Evolutionary conservation across 2,113 vertebrate species (phyloP).

Genomic region (Colinus virginianus): DNA sequence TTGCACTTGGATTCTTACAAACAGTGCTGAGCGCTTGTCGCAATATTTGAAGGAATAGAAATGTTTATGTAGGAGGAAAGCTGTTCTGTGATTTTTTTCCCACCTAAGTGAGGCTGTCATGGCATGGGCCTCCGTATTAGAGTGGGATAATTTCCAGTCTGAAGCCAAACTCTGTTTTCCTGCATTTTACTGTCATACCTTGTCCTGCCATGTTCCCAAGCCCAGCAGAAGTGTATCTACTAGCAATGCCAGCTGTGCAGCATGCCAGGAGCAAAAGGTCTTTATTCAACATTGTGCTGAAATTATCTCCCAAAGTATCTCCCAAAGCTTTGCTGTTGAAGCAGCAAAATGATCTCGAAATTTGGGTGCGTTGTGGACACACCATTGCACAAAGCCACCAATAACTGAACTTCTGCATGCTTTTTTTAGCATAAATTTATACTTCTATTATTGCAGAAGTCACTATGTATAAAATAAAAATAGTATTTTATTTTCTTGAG

Average conservation of each 20-base stretch:
- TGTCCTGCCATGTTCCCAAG: fast-evolving
- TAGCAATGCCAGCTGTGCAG: not conserved
- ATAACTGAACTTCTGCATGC: not conserved
- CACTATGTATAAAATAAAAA: not conserved
- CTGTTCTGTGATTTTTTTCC: not conserved
- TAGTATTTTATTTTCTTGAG: not conserved
- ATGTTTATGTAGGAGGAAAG: not conserved
- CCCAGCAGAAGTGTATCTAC: not conserved
- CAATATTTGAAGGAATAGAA: not conserved
- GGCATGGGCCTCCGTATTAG: fast-evolving
- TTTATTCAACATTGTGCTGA: fast-evolving
- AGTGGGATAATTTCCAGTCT: not conserved
- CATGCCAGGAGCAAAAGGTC: fast-evolving
- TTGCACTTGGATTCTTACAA: not conserved
- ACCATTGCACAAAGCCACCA: not conserved
- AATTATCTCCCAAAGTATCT: not conserved
- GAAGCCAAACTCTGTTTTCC: not conserved
- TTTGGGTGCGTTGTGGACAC: not conserved
- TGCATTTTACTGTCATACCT: not conserved
- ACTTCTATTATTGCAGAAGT: not conserved
- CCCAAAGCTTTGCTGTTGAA: not conserved
- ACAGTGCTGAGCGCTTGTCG: not conserved
- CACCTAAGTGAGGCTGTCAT: not conserved
- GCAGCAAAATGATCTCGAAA: fast-evolving
- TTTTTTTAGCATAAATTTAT: not conserved